Conservation (phyloP, 2,113 vertebrate species). For the Heloderma charlesbogerti region DNA sequence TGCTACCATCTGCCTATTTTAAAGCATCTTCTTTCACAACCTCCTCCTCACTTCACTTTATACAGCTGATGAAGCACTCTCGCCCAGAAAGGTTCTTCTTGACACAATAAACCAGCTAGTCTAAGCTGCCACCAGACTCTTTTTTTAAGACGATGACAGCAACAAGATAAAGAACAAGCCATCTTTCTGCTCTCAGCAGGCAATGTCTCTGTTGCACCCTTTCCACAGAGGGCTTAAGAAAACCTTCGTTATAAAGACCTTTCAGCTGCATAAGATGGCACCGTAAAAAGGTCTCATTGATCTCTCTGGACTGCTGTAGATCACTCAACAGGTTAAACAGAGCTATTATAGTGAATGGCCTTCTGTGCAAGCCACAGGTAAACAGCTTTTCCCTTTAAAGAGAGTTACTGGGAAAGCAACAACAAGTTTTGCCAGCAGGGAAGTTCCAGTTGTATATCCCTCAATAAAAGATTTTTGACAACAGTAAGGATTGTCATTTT, state of each 20-base stretch:
- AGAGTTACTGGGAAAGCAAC: background rate
- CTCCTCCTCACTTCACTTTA: background rate
- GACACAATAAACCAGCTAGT: background rate
- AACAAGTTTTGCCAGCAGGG: background rate
- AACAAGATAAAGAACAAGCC: background rate
- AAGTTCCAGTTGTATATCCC: slow-evolving; percentile 61
- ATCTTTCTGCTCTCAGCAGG: background rate
- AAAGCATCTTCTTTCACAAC: slow-evolving; percentile 12
- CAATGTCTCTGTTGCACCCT: background rate
- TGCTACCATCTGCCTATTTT: background rate
- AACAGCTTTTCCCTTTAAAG: slow-evolving; percentile 16
- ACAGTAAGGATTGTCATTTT: slow-evolving; percentile 65
- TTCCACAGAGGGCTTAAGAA: background rate
- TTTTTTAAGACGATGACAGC: background rate
- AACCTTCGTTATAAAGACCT: background rate
- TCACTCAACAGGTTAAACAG: background rate
- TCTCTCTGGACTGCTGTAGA: background rate
- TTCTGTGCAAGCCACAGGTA: background rate
- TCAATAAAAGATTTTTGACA: slow-evolving; percentile 66
- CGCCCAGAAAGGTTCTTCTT: background rate
- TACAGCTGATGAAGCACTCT: slow-evolving; percentile 13
- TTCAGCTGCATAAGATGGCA: background rate
- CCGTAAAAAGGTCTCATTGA: background rate
- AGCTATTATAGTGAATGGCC: background rate
- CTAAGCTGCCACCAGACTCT: background rate